Percentiles rank a stretch among this genome's conserved stretches.
Conservation (phyloP, 2,888 invertebrate species). For the Trisateles emortualis region DNA sequence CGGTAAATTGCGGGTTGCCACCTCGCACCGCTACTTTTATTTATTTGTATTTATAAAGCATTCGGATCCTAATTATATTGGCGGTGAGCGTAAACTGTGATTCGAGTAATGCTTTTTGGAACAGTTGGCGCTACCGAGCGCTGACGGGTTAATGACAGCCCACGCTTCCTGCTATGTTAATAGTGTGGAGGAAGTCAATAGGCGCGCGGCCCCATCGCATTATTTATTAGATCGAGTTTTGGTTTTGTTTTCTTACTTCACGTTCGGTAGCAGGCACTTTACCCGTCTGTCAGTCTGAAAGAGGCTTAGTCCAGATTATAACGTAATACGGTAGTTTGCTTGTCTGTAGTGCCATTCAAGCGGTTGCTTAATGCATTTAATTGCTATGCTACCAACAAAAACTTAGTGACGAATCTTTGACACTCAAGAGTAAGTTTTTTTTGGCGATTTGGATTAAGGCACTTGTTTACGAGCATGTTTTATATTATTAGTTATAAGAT, state of each 20-base stretch:
- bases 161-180: slow-evolving; percentile 83
- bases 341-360: slow-evolving; percentile 73
- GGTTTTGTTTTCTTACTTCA: slow-evolving; percentile 70
- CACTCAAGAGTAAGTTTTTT: slow-evolving; percentile 47
- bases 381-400: slow-evolving; percentile 64
- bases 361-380: slow-evolving; percentile 77
- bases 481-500: slow-evolving; percentile 28
- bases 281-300: slow-evolving; percentile 77
- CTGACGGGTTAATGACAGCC: slow-evolving; percentile 84
- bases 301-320: slow-evolving; percentile 80
- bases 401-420: slow-evolving; percentile 54
- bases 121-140: slow-evolving; percentile 76
- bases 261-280: slow-evolving; percentile 76
- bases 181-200: slow-evolving; percentile 80
- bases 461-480: slow-evolving; percentile 38
- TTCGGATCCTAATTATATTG: slow-evolving; percentile 81
- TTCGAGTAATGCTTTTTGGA: slow-evolving; percentile 77
- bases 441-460: slow-evolving; percentile 45
- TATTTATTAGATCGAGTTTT: slow-evolving; percentile 79
- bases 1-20: slow-evolving; percentile 83
- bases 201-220: slow-evolving; percentile 73
- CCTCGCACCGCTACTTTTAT: slow-evolving; percentile 79
- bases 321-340: slow-evolving; percentile 85
- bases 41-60: slow-evolving; percentile 84
- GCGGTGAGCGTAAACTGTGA: slow-evolving; percentile 72